A percentile compares a stretch with the other conserved stretches of the same genome.
These are phyloP conservation scores for Drosophila bipectinata DNA, from an alignment of 1,140 invertebrate species.

Conservation along the genomic window DNA sequence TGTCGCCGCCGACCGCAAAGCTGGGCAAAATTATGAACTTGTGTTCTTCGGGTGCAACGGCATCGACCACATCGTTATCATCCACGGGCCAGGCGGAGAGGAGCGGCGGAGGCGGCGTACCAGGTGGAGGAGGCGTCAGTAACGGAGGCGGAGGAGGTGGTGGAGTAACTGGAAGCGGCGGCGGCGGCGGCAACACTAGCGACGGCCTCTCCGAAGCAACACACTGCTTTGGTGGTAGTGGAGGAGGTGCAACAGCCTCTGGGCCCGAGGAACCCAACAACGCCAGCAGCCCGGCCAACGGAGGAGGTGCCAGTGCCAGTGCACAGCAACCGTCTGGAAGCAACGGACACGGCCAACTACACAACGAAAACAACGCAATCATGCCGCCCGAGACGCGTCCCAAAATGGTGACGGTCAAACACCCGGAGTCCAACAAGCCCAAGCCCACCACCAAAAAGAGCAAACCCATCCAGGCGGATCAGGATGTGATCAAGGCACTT, in stretches of 20 bases:
- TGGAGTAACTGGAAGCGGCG: constrained; percentile 9
- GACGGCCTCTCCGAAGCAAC: constrained; percentile 17
- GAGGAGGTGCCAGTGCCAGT: constrained; percentile 28
- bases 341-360: constrained; percentile 42
- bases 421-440: constrained; percentile 96
- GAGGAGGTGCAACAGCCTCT: constrained; percentile 5
- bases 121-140: constrained; percentile 20
- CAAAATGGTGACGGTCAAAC: constrained; percentile 96
- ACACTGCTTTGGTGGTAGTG: constrained; percentile 24
- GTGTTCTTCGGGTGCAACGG: constrained; percentile 81
- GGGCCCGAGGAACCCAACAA: constrained; percentile 21
- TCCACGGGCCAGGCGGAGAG: constrained; percentile 65
- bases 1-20: constrained; percentile 78
- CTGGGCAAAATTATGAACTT: constrained; percentile 84
- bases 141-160: constrained; percentile 47
- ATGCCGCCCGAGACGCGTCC: constrained; percentile 86
- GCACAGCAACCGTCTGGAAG: constrained; percentile 20
- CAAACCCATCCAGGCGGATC: constrained; percentile 95
- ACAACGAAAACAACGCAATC: constrained; percentile 71
- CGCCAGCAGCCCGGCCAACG: constrained; percentile 27
- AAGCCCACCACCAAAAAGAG: constrained; percentile 95
- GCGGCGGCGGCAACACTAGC: constrained; percentile 28
- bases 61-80: constrained; percentile 79
- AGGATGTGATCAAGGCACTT: constrained; percentile 98
- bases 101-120: constrained; percentile 54